phyloP scores from a whole-genome alignment of 2,888 invertebrate genomes.

The Macropis europaea region DNA sequence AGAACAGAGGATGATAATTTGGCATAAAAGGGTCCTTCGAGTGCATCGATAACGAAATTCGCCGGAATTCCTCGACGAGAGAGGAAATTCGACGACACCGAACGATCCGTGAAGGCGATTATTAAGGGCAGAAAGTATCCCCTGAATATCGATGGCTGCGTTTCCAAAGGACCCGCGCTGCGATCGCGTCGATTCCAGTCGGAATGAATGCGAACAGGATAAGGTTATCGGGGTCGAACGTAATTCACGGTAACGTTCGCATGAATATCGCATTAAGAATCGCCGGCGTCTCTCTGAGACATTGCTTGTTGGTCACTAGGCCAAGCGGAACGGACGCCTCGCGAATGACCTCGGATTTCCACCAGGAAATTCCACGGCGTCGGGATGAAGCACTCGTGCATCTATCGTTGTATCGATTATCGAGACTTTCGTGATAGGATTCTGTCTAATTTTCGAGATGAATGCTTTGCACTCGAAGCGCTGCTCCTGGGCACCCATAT shows the following conservation, averaged over 20 bases:
- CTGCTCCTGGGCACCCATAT: no score
- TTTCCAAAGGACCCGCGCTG: neutral
- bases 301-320: conserved; percentile 31
- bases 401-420: no score
- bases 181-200: no score
- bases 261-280: conserved; percentile 39
- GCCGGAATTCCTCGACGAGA: conserved; percentile 6
- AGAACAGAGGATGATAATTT: conserved; percentile 38
- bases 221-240: conserved; percentile 23
- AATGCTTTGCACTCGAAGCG: no score
- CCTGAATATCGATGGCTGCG: neutral
- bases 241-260: conserved; percentile 26
- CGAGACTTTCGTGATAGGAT: no score
- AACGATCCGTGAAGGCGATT: conserved; percentile 23
- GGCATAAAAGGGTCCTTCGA: conserved; percentile 26
- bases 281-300: conserved; percentile 4
- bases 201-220: conserved; percentile 8
- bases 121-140: conserved; percentile 18
- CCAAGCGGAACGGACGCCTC: conserved; percentile 9
- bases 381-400: no score
- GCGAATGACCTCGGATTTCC: no score
- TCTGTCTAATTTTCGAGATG: no score
- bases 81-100: neutral
- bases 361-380: no score
- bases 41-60: conserved; percentile 39